These are phyloP conservation scores for Pecten maximus DNA, from an alignment of 2,888 invertebrate species.

Conservation along the genomic window DNA sequence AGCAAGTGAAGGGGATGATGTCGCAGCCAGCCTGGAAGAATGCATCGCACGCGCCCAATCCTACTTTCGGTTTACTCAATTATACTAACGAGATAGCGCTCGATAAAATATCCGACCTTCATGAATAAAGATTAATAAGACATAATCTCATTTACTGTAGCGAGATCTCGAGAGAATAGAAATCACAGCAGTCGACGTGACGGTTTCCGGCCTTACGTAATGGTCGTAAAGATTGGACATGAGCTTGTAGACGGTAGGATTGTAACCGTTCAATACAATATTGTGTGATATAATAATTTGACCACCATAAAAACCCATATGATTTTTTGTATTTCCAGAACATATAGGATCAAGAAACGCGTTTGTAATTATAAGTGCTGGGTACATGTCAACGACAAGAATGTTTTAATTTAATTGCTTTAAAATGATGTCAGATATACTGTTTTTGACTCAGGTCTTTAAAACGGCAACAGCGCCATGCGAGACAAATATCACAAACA, in stretches of 20 bases:
- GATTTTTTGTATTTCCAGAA: too few species aligned
- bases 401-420: too few species aligned
- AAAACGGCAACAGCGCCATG: too few species aligned
- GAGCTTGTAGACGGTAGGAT: background rate
- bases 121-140: slow-evolving; percentile 33
- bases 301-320: background rate
- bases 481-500: too few species aligned
- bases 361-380: too few species aligned
- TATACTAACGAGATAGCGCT: slow-evolving; percentile 33
- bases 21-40: background rate
- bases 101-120: slow-evolving; percentile 33
- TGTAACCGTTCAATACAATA: background rate
- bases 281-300: background rate
- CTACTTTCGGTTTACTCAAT: slow-evolving; percentile 35
- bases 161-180: slow-evolving; percentile 30
- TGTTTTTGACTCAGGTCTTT: too few species aligned
- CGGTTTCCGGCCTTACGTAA: background rate
- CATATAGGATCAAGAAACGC: too few species aligned
- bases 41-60: background rate
- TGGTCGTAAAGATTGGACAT: background rate
- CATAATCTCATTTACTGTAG: background rate
- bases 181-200: background rate
- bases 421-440: too few species aligned
- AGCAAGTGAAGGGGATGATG: slow-evolving; percentile 25
- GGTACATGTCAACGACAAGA: too few species aligned